Evolutionary conservation across 2,113 vertebrate genomes (phyloP), one percentile per base, ranked within the genome.

Genomic region (Ciconia stormi): DNA sequence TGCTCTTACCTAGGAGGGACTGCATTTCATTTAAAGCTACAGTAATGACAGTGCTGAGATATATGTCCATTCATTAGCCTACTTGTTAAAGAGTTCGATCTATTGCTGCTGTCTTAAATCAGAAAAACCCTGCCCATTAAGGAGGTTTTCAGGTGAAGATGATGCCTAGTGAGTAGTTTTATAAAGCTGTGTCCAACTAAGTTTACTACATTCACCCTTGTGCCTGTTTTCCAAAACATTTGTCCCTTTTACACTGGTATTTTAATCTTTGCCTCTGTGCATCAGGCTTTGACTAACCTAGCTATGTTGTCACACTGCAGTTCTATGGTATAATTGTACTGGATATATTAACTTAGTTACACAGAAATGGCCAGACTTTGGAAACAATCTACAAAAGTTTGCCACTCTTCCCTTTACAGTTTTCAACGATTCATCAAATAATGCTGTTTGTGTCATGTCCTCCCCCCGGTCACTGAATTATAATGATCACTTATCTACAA

Each of bases 401-500:
- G 67, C 27, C 25, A 46, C 34, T 52, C 65, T 84, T 90, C 27
- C 25, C 40, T 36, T 65, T 46, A 50, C 44, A 73, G 70, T 56
- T 94, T 92, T 83, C 78, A 87, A 13, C 3, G 3, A 87, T 82
- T 91, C 62, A 92, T 85, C 74, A 86, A 69, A 80, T 91, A 72
- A 83, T 59, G 52, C 67, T 88, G 79, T 71, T 92, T 81, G 46
- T 62, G 58, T 90, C 79, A 88, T 70, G 53, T 88, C 49, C 58
- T 91, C 65, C 71, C 82, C 34, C 27, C 49, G 88, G 82, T 90
- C 76, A 83, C 71, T 93, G 82, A 78, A 74, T 83, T 92, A 90
- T 70, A 94, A 81, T 2, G 55, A 92, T 44, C 67, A 84, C 58
- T 92, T 95, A 94, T 86, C 85, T 86, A 83, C 82, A 92, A 36